Evolutionary conservation across 1,140 invertebrate genomes (phyloP).

Genomic region (Ladona fulva): DNA sequence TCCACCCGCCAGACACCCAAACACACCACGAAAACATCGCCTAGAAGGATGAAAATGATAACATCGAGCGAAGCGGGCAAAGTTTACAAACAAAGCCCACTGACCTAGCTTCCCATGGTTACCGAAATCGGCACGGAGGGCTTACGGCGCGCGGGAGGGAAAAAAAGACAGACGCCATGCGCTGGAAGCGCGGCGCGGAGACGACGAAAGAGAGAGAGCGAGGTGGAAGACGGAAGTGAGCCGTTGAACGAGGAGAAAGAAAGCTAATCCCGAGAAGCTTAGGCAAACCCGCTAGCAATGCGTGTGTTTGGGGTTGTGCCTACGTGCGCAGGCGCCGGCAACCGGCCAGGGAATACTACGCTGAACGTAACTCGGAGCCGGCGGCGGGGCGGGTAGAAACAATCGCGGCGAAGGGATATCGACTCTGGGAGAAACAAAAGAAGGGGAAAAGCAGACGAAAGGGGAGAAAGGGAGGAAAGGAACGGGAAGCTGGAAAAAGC

Average conservation of each 20-base stretch:
- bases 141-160: neutral
- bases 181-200: neutral
- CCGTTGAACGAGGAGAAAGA: neutral
- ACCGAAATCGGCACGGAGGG: neutral
- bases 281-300: neutral
- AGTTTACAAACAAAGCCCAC: conserved; percentile 9
- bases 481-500: neutral
- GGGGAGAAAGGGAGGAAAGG: neutral
- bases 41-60: too few species aligned
- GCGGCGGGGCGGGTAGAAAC: neutral
- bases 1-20: too few species aligned
- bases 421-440: neutral
- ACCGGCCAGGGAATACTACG: neutral
- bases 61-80: neutral
- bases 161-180: neutral
- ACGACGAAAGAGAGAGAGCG: neutral
- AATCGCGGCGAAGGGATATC: neutral
- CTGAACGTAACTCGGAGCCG: neutral
- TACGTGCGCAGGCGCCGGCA: neutral
- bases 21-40: too few species aligned
- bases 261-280: neutral
- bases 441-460: neutral
- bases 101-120: neutral
- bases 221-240: neutral
- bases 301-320: neutral